Evolutionary conservation across 2,113 vertebrate genomes (phyloP), one percentile per base, ranked within the genome.

Genomic region (Indicator maculatus): DNA sequence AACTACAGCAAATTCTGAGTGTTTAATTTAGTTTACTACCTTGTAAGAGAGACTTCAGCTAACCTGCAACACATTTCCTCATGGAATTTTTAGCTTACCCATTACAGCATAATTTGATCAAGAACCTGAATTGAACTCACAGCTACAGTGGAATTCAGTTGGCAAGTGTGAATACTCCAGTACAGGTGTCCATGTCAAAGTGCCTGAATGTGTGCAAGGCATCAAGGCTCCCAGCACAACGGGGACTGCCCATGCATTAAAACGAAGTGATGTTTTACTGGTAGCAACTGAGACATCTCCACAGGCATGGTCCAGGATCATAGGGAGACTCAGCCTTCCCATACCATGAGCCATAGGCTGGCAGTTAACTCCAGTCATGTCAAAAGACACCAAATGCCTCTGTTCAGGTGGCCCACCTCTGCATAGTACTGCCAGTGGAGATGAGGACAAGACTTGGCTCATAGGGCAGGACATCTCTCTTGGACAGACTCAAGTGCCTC

Each of bases 171-270:
- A 31, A 31, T 36, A 24, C 28, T 65, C 17, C 31, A 64, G 7
- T 17, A 9, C 21, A 65, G 1, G 0, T 1, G 1, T 71, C 10
- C 44, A 47, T 21, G 47, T 10, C 47, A 47, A 47, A 47, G 20
- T 21, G 47, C 47, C 47, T 47, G 47, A 47, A 20, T 47, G 47
- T 47, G 47, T 47, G 47, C 47, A 47, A 47, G 19, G 20, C 47
- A 55, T 50, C 38, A 66, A 71, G 81, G 4, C 33, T 55, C 26
- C 11, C 45, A 21, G 16, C 19, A 45, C 27, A 56, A 28, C 2
- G 5, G 11, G 26, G 21, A 6, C 39, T 77, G 52, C 15, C 21
- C 15, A 17, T 14, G 10, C 2, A 0, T 52, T 60, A 56, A 56
- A 45, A 60, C n/a, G 4, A 30, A 47, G 17, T 55, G 28, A 38